Evolutionary conservation across 2,797 vertebrate genomes (phyloP).

Genomic region (Microhierax caerulescens): DNA sequence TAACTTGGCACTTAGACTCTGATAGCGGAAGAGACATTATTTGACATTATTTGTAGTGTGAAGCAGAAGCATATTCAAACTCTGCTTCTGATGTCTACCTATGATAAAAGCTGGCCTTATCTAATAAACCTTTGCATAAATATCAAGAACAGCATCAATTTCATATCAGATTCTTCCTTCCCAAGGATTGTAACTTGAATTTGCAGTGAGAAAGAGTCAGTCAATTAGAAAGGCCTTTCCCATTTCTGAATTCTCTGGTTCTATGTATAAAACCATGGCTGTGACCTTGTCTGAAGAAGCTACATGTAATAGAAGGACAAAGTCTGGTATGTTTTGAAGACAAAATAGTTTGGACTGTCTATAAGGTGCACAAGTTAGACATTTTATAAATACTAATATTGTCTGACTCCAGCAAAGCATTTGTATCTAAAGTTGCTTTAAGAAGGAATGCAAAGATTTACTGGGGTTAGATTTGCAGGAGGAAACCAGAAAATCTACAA

Average conservation of each 20-base stretch:
- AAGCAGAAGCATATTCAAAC: neutral
- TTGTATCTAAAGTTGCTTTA: neutral
- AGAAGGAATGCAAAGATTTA: constrained; percentile 3
- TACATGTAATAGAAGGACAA: neutral
- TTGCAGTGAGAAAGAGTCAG: neutral
- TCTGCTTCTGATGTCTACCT: neutral
- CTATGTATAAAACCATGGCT: neutral
- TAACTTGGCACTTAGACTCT: neutral
- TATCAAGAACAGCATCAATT: neutral
- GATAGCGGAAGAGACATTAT: neutral
- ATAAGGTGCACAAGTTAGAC: neutral
- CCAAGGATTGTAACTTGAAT: neutral
- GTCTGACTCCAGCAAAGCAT: neutral
- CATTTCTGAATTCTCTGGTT: neutral
- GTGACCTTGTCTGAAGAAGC: neutral
- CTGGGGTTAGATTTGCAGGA: neutral
- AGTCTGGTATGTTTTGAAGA: neutral
- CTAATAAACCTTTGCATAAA: neutral
- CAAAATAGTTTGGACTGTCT: neutral
- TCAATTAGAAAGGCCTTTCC: neutral
- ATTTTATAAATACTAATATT: constrained; percentile 18
- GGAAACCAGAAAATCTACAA: neutral
- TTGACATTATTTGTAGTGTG: neutral
- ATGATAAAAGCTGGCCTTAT: neutral
- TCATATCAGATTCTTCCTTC: neutral